phyloP scores from a whole-genome alignment of 2,888 invertebrate species.

The Pegoplata infirma region DNA sequence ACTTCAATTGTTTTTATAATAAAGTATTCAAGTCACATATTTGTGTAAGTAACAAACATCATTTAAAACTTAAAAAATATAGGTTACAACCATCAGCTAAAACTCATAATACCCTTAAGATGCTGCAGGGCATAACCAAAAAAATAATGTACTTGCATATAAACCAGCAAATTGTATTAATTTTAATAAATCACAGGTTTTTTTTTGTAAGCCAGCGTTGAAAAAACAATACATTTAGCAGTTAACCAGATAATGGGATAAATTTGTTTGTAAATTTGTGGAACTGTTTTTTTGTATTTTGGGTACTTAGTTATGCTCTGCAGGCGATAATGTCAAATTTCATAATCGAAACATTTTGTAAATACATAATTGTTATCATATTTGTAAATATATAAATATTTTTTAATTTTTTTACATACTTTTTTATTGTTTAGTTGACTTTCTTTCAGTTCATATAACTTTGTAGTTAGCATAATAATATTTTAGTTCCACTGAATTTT shows the following conservation, averaged over 20 bases:
- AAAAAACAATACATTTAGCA: constrained; percentile 24
- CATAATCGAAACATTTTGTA: constrained; percentile 16
- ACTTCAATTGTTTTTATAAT: too few relatives aligned
- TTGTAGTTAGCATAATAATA: too few relatives aligned
- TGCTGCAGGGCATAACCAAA: too few relatives aligned
- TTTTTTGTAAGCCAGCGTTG: not conserved
- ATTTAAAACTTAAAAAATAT: not conserved
- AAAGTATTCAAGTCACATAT: too few relatives aligned
- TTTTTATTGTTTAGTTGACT: too few relatives aligned
- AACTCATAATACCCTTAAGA: too few relatives aligned
- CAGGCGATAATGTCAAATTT: constrained; percentile 31
- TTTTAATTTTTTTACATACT: not conserved
- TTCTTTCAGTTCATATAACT: too few relatives aligned
- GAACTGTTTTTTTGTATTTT: not conserved
- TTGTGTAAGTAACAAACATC: not conserved
- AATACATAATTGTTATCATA: constrained; percentile 17
- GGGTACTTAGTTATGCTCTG: constrained; percentile 40
- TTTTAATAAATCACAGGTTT: not conserved
- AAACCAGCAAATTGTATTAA: constrained; percentile 17
- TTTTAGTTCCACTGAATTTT: too few relatives aligned
- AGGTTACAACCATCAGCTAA: too few relatives aligned
- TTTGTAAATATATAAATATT: not conserved
- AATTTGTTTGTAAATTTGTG: constrained; percentile 31
- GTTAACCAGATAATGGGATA: constrained; percentile 25
- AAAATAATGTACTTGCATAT: constrained; percentile 29